Base-by-base conservation (phyloP, 2,888 invertebrate genomes). In the Micropterix aruncella region DNA sequence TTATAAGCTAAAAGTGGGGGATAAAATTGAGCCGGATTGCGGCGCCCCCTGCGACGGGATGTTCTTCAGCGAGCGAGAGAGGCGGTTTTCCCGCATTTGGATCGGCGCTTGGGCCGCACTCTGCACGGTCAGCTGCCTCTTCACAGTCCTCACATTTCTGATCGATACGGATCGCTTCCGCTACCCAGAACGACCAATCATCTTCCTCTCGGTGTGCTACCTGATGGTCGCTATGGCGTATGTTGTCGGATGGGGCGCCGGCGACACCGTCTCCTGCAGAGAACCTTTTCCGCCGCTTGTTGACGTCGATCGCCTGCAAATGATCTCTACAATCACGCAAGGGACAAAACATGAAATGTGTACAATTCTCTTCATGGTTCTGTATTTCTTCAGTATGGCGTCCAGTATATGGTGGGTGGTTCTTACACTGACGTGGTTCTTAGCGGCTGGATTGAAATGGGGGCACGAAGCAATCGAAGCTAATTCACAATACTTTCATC, bases 371-470 rank as follows among this genome's bases (percentile, higher is more conserved):
- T 96, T 96, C 65, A 94, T 96, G 93, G 78, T 93, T 56, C 78
- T 94, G 40, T 92, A 92, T 66, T 95, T 94, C 70, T 95, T 94
- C 63, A 87, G 88, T 59, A 94, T 94, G 91, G 92, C 94, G 18
- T 91, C 91, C 40, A 91, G 89, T 60, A 90, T 95, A 57, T 95
- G 96, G 95, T 96, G 95, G 95, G 93, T 95, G 43, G 83, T 95
- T 54, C 70, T 96, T 56, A 93, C 95, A 15, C 74, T 96, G 50
- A 94, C 95, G 44, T 96, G 95, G 95, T 95, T 94, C 66, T 70
- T 96, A 57, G 92, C 94, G 38, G 94, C 95, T 48, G 94, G 94
- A 19, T 75, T 95, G 46, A 95, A 95, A 68, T 96, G 95, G 95
- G 94, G 94, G 39, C 93, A 94, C 64, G 96, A 96, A 73, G 95